Evolutionary conservation across 2,113 vertebrate species (phyloP).

Genomic region (Megalops atlanticus): DNA sequence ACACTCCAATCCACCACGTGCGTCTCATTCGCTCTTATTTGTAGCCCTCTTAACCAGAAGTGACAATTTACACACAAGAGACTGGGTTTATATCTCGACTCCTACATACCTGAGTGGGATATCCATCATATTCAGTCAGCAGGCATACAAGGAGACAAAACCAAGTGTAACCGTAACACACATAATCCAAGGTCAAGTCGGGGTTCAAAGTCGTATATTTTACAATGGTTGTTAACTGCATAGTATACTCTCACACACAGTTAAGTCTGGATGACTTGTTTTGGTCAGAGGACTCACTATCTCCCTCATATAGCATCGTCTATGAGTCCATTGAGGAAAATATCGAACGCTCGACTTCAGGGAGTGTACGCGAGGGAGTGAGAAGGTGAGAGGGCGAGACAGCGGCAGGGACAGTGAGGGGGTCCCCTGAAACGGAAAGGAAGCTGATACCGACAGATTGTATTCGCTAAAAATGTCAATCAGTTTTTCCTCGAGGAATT

Average conservation of each 20-base stretch:
- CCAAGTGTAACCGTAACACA: not conserved
- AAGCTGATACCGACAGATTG: slow-evolving; percentile 66
- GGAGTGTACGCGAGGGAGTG: slow-evolving; percentile 9
- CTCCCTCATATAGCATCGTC: slow-evolving; percentile 26
- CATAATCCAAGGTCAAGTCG: not conserved
- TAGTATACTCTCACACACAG: not conserved
- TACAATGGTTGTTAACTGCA: no score
- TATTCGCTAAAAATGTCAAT: slow-evolving; percentile 61
- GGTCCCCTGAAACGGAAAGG: slow-evolving; percentile 55
- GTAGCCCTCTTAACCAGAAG: slow-evolving; percentile 1
- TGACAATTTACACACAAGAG: not conserved
- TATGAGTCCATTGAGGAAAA: slow-evolving; percentile 42
- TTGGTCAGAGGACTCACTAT: not conserved
- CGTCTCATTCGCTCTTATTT: slow-evolving; percentile 12
- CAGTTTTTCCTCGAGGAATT: slow-evolving; percentile 67
- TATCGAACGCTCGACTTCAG: not conserved
- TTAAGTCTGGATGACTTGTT: not conserved
- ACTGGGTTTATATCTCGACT: not conserved
- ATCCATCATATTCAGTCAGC: not conserved
- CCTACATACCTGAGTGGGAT: not conserved
- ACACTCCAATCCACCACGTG: not conserved
- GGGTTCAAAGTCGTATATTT: not conserved
- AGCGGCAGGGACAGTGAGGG: slow-evolving; percentile 39
- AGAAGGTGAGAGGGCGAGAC: slow-evolving; percentile 1
- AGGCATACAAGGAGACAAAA: not conserved